These are phyloP conservation scores for Chrysomela aeneicollis DNA, from an alignment of 2,888 invertebrate genomes.

Conservation along the genomic window DNA sequence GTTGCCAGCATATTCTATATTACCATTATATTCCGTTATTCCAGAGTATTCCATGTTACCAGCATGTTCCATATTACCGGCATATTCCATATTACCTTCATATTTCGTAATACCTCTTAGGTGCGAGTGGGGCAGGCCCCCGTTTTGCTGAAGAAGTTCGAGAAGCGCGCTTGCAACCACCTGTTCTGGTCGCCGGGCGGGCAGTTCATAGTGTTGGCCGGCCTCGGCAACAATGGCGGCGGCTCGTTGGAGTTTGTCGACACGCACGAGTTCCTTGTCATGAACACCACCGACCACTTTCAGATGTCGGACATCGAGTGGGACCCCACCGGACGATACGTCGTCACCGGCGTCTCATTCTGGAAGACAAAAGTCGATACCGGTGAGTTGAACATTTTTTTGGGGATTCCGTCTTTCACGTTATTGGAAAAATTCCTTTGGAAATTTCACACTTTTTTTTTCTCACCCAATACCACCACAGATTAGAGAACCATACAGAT, in stretches of 20 bases:
- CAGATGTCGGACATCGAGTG: slow-evolving; percentile 95
- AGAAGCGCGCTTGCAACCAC: slow-evolving; percentile 89
- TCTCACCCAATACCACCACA: too few relatives aligned
- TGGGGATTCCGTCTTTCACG: too few relatives aligned
- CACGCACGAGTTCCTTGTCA: slow-evolving; percentile 93
- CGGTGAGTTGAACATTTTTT: slow-evolving; percentile 48
- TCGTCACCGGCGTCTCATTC: slow-evolving; percentile 92
- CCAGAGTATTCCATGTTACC: too few relatives aligned
- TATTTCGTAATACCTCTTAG: too few relatives aligned
- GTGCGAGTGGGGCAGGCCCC: slow-evolving; percentile 87
- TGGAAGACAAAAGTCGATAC: slow-evolving; percentile 94
- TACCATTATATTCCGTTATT: too few relatives aligned
- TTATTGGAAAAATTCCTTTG: too few relatives aligned
- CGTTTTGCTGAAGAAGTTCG: slow-evolving; percentile 84
- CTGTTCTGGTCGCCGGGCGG: slow-evolving; percentile 96
- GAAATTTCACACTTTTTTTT: too few relatives aligned
- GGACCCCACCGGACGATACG: slow-evolving; percentile 99
- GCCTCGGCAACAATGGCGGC: slow-evolving; percentile 83
- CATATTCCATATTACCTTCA: too few relatives aligned
- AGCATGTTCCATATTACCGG: too few relatives aligned
- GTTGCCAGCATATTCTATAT: too few relatives aligned
- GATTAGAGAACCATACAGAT: too few relatives aligned
- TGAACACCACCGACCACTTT: slow-evolving; percentile 94
- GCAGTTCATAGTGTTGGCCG: slow-evolving; percentile 94
- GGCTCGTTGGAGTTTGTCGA: slow-evolving; percentile 96